These are phyloP conservation scores for Ctenochaetus hawaiiensis DNA, from an alignment of 2,797 vertebrate genomes.

Conservation along the genomic window DNA sequence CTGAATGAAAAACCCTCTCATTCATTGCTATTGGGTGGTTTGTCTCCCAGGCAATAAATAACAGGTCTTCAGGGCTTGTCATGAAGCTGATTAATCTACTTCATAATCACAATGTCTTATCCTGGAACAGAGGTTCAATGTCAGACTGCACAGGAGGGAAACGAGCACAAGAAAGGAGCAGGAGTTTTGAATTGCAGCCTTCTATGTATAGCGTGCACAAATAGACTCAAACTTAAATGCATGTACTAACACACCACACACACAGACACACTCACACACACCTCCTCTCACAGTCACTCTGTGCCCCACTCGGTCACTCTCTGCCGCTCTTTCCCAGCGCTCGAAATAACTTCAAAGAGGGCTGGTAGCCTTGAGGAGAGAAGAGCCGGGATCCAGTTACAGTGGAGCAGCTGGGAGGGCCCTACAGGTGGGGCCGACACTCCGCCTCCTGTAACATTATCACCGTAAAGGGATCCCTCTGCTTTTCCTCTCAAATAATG, in stretches of 20 bases:
- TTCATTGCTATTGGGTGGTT: neutral
- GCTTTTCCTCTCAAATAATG: conserved; percentile 78
- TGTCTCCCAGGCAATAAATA: neutral
- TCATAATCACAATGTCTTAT: conserved; percentile 13
- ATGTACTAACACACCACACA: conserved; percentile 30
- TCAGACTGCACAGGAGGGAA: too few species aligned
- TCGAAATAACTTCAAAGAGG: conserved; percentile 93
- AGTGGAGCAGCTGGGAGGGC: conserved; percentile 86
- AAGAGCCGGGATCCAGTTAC: conserved; percentile 86
- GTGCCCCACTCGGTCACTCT: conserved; percentile 70
- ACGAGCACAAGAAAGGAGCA: conserved; percentile 34
- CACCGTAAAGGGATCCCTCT: conserved; percentile 80
- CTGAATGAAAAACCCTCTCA: neutral
- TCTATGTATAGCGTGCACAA: conserved; percentile 63
- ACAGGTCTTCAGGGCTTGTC: neutral
- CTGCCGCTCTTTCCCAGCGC: conserved; percentile 83
- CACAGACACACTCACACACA: conserved; percentile 30
- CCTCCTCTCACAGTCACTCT: conserved; percentile 52
- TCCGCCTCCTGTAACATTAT: conserved; percentile 86
- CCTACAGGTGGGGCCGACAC: conserved; percentile 84
- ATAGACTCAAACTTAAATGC: conserved; percentile 54
- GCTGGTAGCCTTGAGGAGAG: conserved; percentile 86
- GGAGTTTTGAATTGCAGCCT: conserved; percentile 57
- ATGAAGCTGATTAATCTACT: conserved; percentile 1
- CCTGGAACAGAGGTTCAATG: neutral